Evolutionary conservation across 2,113 vertebrate genomes (phyloP), one percentile per base, ranked within the genome.

Genomic region (Dipodomys merriami): DNA sequence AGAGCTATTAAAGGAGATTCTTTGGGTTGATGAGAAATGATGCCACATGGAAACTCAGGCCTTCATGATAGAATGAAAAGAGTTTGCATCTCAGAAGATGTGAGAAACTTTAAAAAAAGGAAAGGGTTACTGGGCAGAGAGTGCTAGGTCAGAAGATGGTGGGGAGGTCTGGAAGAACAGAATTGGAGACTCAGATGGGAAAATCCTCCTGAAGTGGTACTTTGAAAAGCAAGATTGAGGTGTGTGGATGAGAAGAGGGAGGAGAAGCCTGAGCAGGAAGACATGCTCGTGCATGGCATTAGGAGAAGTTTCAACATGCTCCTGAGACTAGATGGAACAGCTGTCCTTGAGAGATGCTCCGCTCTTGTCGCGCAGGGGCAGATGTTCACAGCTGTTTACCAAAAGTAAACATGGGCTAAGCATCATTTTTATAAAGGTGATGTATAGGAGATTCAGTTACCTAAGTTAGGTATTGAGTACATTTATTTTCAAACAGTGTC

Each of bases 251-350:
- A 33, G n/a, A 7, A 27, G 39, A 35, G 7, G 20, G 22, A 16
- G 46, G 11, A 9, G 7, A 67, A n/a, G 62, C 62, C 39, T 18
- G 9, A 39, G 22, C 33, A 69, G 27, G 49, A 69, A 65, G 27
- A 33, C 10, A 64, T 0, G 3, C 0, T 1, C 4, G 20, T 67
- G 16, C 0, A 0, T 29, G 15, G 22, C 7, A 7, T 73, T 23
- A 7, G 33, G 35, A 64, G 5, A 46, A 82, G 16, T 15, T 22
- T 46, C 57, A 9, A 0, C 7, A 16, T 0, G 0, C 25, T 25
- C 8, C 10, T 39, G 33, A 85, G 30, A 13, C 49, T 57, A 13
- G n/a, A n/a, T 67, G 9, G 15, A 39, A 18, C 0, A 18, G 25
- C 82, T 76, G 2, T 79, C n/a, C 22, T 5, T 6, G 19, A 64